Evolutionary conservation across 2,113 vertebrate species (phyloP).

Genomic region (Solea solea): DNA sequence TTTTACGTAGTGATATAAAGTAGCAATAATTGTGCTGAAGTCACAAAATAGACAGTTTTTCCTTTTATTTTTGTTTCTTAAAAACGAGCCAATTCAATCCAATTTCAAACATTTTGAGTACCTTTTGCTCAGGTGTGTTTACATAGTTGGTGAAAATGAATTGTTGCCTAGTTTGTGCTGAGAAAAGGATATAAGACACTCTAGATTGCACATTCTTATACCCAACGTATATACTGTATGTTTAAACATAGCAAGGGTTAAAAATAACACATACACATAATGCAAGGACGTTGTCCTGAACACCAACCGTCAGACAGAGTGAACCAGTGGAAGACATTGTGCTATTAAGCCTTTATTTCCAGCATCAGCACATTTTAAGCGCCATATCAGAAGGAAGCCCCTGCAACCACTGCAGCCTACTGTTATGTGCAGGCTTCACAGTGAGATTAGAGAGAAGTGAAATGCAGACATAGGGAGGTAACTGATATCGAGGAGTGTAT

Average conservation of each 20-base stretch:
- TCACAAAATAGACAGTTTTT: too few relatives aligned
- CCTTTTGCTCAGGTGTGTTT: conserved; percentile 5
- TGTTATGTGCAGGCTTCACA: conserved; percentile 25
- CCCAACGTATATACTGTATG: too few relatives aligned
- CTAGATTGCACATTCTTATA: too few relatives aligned
- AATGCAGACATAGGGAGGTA: background rate
- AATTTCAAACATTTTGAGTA: too few relatives aligned
- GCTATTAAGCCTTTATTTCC: conserved; percentile 32
- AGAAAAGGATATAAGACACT: too few relatives aligned
- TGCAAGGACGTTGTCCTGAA: background rate
- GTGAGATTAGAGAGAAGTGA: conserved; percentile 22
- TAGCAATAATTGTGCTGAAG: too few relatives aligned
- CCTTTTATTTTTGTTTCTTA: too few relatives aligned
- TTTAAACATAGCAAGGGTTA: too few relatives aligned
- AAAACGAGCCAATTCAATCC: too few relatives aligned
- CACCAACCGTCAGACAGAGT: background rate
- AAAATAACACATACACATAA: background rate
- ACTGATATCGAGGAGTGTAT: conserved; percentile 22
- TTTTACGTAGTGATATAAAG: too few relatives aligned
- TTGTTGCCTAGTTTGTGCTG: too few relatives aligned
- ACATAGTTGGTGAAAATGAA: too few relatives aligned
- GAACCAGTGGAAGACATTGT: background rate
- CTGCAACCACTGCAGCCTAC: conserved; percentile 25
- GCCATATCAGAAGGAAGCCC: conserved; percentile 33
- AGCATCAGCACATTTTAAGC: conserved; percentile 47